Base-by-base conservation (phyloP, 2,797 vertebrate genomes). In the Mus minutoides region DNA sequence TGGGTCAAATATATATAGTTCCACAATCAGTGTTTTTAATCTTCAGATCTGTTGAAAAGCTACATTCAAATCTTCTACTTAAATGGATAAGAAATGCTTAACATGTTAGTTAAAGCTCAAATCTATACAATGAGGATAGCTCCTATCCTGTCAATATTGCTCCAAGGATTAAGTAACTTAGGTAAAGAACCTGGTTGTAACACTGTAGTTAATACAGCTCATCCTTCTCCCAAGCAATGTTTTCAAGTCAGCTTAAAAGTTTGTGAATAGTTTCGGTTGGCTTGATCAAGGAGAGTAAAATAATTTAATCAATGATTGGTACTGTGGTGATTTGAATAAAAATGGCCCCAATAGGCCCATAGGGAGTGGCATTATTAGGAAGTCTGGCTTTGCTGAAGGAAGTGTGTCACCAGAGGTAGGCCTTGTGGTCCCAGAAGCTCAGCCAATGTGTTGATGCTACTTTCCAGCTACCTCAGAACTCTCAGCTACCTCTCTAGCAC, bases 1-100 rank as follows among this genome's bases (percentile, higher is more conserved):
- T 54, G 11, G n/a, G 14, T 73, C 67, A 90, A 94, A 86, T 46
- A 91, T 49, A 79, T 87, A 76, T 56, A 90, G 22, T 93, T 92
- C 49, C 49, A 92, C 85, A 96, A 88, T 60, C 29, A 89, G 11
- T 86, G 26, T 6, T 94, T 94, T 92, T 37, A 78, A 54, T 78
- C 24, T 89, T 94, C 13, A 77, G 75, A 94, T 89, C 8, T 71
- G 13, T 95, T 88, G 37, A 40, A 97, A 96, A 88, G 73, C 29
- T 93, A 96, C 37, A 94, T 94, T 96, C 43, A 71, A 71, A 87
- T 94, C 17, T 84, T 96, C 78, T 92, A 58, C 62, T 93, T 93
- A 84, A 83, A 62, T 49, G 90, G 5, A 46, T 96, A 92, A 85
- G 67, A 94, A 96, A 95, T 58, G 7, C 0, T 94, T 34, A 43